Evolutionary conservation across 2,797 vertebrate genomes (phyloP).

Genomic region (Aphelocoma californica): DNA sequence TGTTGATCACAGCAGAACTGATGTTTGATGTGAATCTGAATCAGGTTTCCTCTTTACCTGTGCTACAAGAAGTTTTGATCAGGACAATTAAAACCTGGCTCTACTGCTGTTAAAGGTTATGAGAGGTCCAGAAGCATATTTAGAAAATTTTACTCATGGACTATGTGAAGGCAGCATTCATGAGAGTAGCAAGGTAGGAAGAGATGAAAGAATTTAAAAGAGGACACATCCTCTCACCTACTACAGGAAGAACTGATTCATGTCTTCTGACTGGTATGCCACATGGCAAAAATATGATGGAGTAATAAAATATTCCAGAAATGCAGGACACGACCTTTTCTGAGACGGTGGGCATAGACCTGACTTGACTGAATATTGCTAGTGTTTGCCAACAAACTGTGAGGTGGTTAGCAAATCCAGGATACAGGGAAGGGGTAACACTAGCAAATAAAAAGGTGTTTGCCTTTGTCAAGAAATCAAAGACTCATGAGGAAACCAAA

Average conservation of each 20-base stretch:
- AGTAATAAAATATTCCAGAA: not conserved
- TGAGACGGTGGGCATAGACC: not conserved
- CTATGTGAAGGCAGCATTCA: not conserved
- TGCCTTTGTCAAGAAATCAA: not conserved
- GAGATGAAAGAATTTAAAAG: not conserved
- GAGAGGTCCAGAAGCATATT: not conserved
- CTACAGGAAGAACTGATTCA: not conserved
- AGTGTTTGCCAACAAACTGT: not conserved
- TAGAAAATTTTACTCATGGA: not conserved
- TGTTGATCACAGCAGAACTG: not conserved
- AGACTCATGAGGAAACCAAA: not conserved
- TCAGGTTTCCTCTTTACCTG: not conserved
- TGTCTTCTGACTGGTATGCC: not conserved
- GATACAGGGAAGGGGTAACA: not conserved
- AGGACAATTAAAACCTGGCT: not conserved
- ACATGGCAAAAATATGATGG: accelerated
- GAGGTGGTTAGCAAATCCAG: not conserved
- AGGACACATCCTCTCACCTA: not conserved
- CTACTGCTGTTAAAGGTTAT: not conserved
- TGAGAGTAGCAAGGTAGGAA: not conserved
- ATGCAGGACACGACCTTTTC: not conserved
- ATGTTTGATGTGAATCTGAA: not conserved
- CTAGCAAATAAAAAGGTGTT: not conserved
- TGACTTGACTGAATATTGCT: not conserved
- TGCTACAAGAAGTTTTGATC: not conserved